Base-by-base conservation (phyloP, 2,797 vertebrate species). In the Phataginus tetradactyla region DNA sequence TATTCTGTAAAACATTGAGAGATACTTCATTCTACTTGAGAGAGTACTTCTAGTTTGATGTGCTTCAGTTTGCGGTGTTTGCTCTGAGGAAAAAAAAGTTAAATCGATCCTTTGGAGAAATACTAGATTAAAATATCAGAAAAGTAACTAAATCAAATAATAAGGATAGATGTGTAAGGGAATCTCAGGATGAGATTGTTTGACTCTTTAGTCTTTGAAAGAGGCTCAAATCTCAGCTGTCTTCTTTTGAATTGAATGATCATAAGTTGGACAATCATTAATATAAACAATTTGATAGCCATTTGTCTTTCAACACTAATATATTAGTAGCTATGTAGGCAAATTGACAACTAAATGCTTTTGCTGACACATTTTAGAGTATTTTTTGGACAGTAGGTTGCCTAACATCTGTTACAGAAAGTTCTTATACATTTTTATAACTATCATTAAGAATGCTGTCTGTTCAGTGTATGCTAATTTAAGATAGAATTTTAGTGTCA, bases 401-500 rank as follows among this genome's bases (percentile, higher is more conserved):
- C 42, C 59, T 88, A 42, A 32, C 90, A 75, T 7, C 42, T 92
- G 5, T 75, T 89, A 79, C 7, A n/a, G 53, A 85, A 90, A 53
- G 25, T 89, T 86, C 77, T 75, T 87, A 57, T 2, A 79, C 7
- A 61, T 93, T 91, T 93, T 94, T 95, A n/a, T 86, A 80, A 68
- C 61, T 78, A 5, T 77, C 79, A 88, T 63, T 95, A 72, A 29
- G 72, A 89, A 59, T 66, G 59, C 34, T 11, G 42, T 72, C 57
- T 95, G 27, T 92, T 94, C 53, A 90, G 14, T 90, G 34, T 91
- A 21, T 74, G 37, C n/a, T 81, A 59, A 32, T n/a, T 85, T 90
- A 94, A 95, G 55, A 75, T 55, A 71, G 53, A 66, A 81, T 91
- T 95, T 88, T 95, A 96, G 8, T 89, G 55, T 94, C 42, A 34